Percentiles rank a stretch among this genome's conserved stretches.
Conservation (phyloP, 2,797 vertebrate species). For the Lates japonicus region DNA sequence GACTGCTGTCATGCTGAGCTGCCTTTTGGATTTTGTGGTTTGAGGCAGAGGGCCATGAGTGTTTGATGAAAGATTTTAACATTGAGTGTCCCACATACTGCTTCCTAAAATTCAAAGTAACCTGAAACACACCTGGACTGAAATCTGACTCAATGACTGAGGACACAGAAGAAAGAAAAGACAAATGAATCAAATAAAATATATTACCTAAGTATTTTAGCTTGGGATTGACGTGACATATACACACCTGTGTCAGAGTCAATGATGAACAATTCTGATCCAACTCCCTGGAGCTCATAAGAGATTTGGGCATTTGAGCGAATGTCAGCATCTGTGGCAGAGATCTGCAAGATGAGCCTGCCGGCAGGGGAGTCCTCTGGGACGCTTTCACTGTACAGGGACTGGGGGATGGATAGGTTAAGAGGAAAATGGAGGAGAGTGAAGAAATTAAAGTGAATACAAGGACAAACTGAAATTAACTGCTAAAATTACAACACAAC, state of each 20-base stretch:
- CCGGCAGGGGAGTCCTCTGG: slow-evolving; percentile 93
- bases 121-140: slow-evolving; percentile 20
- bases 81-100: slow-evolving; percentile 16
- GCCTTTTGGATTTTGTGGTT: slow-evolving; percentile 28
- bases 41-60: slow-evolving; percentile 24
- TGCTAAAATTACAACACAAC: background rate
- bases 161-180: slow-evolving; percentile 13
- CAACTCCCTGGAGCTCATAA: slow-evolving; percentile 91
- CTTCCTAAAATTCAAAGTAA: slow-evolving; percentile 30
- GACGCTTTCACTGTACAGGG: slow-evolving; percentile 90
- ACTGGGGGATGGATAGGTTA: slow-evolving; percentile 78
- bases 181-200: background rate
- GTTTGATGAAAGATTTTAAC: slow-evolving; percentile 39
- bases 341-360: slow-evolving; percentile 93
- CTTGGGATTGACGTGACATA: background rate
- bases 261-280: slow-evolving; percentile 93
- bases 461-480: background rate
- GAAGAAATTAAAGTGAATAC: slow-evolving; percentile 30
- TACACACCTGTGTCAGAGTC: slow-evolving; percentile 92
- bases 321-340: slow-evolving; percentile 94
- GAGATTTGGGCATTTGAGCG: slow-evolving; percentile 96
- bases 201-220: background rate
- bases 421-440: background rate
- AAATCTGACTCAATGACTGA: background rate
- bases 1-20: slow-evolving; percentile 39